Percentiles rank a stretch among this genome's conserved stretches.
These are phyloP conservation scores for Cyanocitta stelleri DNA, from an alignment of 2,113 vertebrate genomes.

Conservation along the genomic window DNA sequence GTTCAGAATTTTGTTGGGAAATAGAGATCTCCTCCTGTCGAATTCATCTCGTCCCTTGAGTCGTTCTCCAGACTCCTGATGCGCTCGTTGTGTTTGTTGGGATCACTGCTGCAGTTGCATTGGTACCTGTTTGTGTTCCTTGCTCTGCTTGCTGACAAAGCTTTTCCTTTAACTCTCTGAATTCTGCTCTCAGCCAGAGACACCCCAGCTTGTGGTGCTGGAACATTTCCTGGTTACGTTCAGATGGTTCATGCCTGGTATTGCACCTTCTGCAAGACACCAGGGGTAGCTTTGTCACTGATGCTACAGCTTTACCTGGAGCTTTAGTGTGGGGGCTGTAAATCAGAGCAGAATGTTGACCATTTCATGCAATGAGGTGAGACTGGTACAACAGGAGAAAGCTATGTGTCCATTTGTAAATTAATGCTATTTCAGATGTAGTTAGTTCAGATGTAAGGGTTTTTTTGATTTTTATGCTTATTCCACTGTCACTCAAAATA, in stretches of 20 bases:
- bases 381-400: not conserved
- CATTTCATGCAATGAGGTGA: not conserved
- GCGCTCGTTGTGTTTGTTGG: accelerated
- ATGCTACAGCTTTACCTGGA: not conserved
- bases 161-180: not conserved
- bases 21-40: not conserved
- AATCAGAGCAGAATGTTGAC: not conserved
- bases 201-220: too few relatives aligned
- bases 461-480: not conserved
- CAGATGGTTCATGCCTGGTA: not conserved
- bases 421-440: not conserved
- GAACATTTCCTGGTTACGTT: not conserved
- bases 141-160: not conserved
- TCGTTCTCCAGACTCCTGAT: not conserved
- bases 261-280: not conserved
- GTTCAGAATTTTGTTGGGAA: not conserved
- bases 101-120: not conserved
- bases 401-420: not conserved
- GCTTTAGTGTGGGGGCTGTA: accelerated
- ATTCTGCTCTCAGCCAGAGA: not conserved
- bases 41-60: not conserved
- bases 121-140: not conserved
- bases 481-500: not conserved
- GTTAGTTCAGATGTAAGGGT: not conserved
- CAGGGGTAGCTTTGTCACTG: not conserved